Base-by-base conservation (phyloP, 2,888 invertebrate genomes). In the Tetramorium bicarinatum region DNA sequence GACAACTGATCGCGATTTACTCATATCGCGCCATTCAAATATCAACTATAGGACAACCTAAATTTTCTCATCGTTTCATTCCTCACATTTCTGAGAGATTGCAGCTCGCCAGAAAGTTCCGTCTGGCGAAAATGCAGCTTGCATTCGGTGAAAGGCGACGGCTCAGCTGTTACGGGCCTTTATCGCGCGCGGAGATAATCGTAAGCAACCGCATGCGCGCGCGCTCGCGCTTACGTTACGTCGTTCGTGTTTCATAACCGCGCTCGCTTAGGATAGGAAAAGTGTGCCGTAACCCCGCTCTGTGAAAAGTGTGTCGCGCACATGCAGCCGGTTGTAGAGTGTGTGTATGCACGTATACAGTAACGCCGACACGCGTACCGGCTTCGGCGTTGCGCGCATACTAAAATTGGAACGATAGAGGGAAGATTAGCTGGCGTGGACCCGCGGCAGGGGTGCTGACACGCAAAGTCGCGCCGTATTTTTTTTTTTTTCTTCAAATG, bases 181-280 rank as follows among this genome's bases (percentile, higher is more conserved):
- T 67, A 54, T 77, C 56, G 54, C 29, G 54, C 52, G 54, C 59
- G 79, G 25, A 71, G 79, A 72, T 79, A 79, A 79, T 79, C 79
- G 79, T 34, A 47, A 71, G 71, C 71, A 11, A 56, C n/a, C 52
- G 72, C 71, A 52, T 15, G 29, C 41, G 29, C 25, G 54, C 3
- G 52, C 54, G 56, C 62, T 52, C 47, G 67, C 75, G 75, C 67
- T 41, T 47, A 47, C 69, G 88, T 88, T 87, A 88, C 88, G 64
- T 79, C 80, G 77, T 83, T 69, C 62, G 82, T 67, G 77, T 85
- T 86, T 83, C 62, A 76, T 64, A 56, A 61, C 66, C 49, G 62
- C 66, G 56, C 71, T 61, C 76, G 72, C 79, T 71, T 72, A 72
- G 72, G 79, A 79, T 79, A 79, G 69, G 79, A 69, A 88, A 88